Base-by-base conservation (phyloP, 2,797 vertebrate species). In the Molossus molossus region DNA sequence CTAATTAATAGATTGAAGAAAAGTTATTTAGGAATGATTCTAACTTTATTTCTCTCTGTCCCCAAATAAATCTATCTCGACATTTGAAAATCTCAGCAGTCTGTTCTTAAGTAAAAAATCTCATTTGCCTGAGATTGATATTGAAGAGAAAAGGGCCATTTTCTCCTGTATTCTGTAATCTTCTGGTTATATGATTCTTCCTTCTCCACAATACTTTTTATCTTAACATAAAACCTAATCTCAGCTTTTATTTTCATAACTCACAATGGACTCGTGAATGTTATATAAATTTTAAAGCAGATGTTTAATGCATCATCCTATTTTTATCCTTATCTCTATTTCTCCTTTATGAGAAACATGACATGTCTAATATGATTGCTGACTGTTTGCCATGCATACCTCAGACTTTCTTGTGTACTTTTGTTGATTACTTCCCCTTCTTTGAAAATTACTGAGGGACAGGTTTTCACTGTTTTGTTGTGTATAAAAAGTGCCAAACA, bases 151-250 rank as follows among this genome's bases (percentile, higher is more conserved):
- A 94, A 62, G 6, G 5, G 21, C 27, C 5, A 17, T 64, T 87
- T 93, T 92, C 4, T 85, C 25, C 23, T 77, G 4, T 87, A 23
- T 85, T 94, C 45, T 17, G 1, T 76, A 64, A 80, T 14, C 29
- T 81, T 96, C 50, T 79, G 23, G 5, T 83, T 93, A 48, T 94
- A n/a, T 3, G 18, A n/a, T 93, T 93, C 12, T 87, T 29, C 20
- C 91, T 86, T 93, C 48, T 95, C 25, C 27, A 87, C 13, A 62
- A 70, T 29, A 88, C 9, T 62, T 76, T 73, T 80, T 55, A 76
- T 93, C 75, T 96, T 82, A 73, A 70, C 4, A 18, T 91, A 77
- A 97, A 94, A 70, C 85, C 33, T 88, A 94, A 82, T 70, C 17
- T 90, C 57, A 29, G 12, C 13, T 91, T 62, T 85, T 93, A 83